Evolutionary conservation across 2,113 vertebrate genomes (phyloP).

Genomic region (Thermophis baileyi): DNA sequence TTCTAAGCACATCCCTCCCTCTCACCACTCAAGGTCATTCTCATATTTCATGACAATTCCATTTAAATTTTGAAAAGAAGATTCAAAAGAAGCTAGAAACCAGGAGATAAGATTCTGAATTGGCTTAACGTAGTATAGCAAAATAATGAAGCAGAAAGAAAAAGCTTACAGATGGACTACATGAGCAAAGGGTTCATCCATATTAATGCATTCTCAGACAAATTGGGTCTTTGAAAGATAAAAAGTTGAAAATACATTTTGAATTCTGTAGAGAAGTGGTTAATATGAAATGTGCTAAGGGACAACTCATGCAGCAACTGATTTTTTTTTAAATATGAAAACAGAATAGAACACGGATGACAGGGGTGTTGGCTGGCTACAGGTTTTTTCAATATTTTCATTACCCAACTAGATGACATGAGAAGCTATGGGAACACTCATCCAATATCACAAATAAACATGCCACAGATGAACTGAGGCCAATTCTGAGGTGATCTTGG

Average conservation of each 20-base stretch:
- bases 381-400: neutral
- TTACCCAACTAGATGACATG: neutral
- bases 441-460: neutral
- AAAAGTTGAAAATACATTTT: neutral
- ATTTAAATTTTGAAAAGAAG: neutral
- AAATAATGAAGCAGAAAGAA: neutral
- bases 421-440: neutral
- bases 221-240: neutral
- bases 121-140: neutral
- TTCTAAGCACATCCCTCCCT: too few species aligned
- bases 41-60: too few species aligned
- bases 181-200: neutral
- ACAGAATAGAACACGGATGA: neutral
- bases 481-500: neutral
- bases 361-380: neutral
- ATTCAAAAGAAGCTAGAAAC: neutral
- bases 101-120: neutral
- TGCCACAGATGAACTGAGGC: neutral
- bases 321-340: neutral
- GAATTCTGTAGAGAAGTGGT: neutral
- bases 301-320: neutral
- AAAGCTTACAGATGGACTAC: neutral
- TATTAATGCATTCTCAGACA: neutral
- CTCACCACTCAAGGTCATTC: too few species aligned
- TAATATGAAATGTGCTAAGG: neutral